Evolutionary conservation across 2,113 vertebrate genomes (phyloP).

Genomic region (Bombycilla garrulus): DNA sequence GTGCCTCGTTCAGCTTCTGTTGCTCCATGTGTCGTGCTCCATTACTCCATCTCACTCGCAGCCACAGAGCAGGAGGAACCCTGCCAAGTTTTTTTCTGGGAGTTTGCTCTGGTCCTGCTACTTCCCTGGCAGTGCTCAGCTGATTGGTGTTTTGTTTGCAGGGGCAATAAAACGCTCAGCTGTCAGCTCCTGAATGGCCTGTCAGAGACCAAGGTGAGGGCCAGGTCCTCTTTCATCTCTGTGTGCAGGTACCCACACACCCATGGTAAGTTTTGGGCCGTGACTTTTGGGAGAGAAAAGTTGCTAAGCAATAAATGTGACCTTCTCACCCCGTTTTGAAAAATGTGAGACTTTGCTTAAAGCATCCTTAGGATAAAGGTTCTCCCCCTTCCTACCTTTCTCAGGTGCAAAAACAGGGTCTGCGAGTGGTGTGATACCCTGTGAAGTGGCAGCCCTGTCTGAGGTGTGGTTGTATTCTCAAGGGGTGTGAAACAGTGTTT

Average conservation of each 20-base stretch:
- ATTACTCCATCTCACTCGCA: background rate
- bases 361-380: background rate
- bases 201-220: background rate
- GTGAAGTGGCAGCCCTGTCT: background rate
- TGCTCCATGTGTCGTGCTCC: conserved; percentile 23
- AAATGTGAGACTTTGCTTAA: background rate
- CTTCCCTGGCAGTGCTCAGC: background rate
- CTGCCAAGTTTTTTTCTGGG: conserved; percentile 26
- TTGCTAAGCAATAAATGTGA: background rate
- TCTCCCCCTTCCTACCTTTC: background rate
- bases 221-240: background rate
- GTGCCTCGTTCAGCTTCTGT: background rate
- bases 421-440: background rate
- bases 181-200: background rate
- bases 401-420: background rate
- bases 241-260: background rate
- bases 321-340: background rate
- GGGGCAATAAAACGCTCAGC: background rate
- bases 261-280: background rate
- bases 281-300: background rate
- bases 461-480: background rate
- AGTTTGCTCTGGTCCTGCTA: background rate
- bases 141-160: background rate
- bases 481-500: background rate
- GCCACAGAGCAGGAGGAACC: background rate